Evolutionary conservation across 2,113 vertebrate genomes (phyloP).

Genomic region (Lutjanus erythropterus): DNA sequence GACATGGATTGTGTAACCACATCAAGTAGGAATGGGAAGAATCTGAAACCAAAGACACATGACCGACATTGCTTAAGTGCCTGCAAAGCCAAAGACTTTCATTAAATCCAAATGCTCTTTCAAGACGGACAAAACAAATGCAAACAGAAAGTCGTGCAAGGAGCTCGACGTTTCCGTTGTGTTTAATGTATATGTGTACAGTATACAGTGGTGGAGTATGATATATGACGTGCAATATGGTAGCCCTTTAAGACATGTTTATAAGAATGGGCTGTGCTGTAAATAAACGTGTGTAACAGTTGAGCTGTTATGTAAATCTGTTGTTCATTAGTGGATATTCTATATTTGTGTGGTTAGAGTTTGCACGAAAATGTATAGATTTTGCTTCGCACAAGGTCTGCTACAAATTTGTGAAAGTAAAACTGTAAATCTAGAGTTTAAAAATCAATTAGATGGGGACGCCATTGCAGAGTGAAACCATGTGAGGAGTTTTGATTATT

Average conservation of each 20-base stretch:
- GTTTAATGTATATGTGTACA: slow-evolving; percentile 4
- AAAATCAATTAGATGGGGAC: background rate
- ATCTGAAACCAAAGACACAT: slow-evolving; percentile 75
- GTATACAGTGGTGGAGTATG: slow-evolving; percentile 16
- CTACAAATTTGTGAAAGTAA: slow-evolving; percentile 14
- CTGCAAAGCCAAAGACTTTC: slow-evolving; percentile 50
- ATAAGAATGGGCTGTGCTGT: background rate
- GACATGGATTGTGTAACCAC: slow-evolving; percentile 65
- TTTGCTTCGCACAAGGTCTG: slow-evolving; percentile 1
- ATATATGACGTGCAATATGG: slow-evolving; percentile 25
- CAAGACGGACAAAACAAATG: slow-evolving; percentile 39
- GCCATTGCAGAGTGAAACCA: slow-evolving; percentile 25
- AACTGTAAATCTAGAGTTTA: slow-evolving; percentile 9
- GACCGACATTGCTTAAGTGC: slow-evolving; percentile 65
- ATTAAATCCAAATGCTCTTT: slow-evolving; percentile 69
- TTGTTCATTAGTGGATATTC: background rate
- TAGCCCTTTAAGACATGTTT: slow-evolving; percentile 19
- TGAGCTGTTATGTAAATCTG: slow-evolving; percentile 28
- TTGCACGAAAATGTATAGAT: slow-evolving; percentile 21
- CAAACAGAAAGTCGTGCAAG: slow-evolving; percentile 2
- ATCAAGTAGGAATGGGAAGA: slow-evolving; percentile 75
- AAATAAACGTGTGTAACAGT: slow-evolving; percentile 28
- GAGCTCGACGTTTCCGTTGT: background rate
- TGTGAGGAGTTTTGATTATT: slow-evolving; percentile 15
- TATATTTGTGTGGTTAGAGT: background rate